Evolutionary conservation across 2,888 invertebrate genomes (phyloP), one percentile per base, ranked within the genome.

Genomic region (Rotaria socialis): DNA sequence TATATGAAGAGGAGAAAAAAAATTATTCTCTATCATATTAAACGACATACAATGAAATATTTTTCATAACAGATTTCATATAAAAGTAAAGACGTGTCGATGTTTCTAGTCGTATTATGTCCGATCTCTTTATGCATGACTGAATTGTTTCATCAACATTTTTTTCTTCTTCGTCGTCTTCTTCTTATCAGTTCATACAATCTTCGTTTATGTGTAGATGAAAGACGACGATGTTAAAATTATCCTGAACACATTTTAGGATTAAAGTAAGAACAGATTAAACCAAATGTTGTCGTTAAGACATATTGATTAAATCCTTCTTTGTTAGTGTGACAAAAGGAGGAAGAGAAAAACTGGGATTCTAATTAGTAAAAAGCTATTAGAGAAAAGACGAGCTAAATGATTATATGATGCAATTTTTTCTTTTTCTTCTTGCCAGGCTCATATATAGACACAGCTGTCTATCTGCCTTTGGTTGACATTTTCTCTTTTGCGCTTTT

Each of bases 401-500:
- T 67, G 35, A 35, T 67, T 19, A 19, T 67, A 22, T 55, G 67
- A 67, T 67, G 67, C 67, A 67, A 67, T 67, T 67, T 27, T 67
- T 4, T 67, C 16, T 35, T 35, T 2, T 35, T 35, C 35, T 35
- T 35, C 35, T 35, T 35, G 35, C 35, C 35, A 35, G 35, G 35
- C 27, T 2, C 5, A 16, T 24, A n/a, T 24, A 60, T 11, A 60
- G 58, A 60, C 58, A 60, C 58, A 60, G 6, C 56, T 56, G 56
- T 24, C 56, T 24, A 56, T 56, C 27, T 67, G 67, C 35, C 67
- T 67, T 67, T 6, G 16, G 67, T 67, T 67, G 67, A 67, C 67
- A 67, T 67, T 67, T 67, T 67, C 67, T 67, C 67, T 67, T 67
- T 35, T 19, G 27, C 35, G 35, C 67, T 67, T 19, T 67, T 67